These are phyloP conservation scores for Uloborus plumipes DNA, from an alignment of 2,888 invertebrate genomes.

Conservation along the genomic window DNA sequence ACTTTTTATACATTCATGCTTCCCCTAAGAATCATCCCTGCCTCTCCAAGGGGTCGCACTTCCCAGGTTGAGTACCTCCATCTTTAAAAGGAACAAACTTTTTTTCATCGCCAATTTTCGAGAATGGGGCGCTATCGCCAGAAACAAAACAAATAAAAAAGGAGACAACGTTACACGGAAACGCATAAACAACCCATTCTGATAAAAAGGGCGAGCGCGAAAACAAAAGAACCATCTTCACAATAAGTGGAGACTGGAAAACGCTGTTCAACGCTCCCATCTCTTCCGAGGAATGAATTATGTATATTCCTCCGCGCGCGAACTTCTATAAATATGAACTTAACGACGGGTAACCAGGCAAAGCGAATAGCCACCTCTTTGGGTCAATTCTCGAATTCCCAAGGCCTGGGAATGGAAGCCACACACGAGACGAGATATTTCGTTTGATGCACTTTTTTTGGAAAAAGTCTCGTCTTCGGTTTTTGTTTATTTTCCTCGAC, in stretches of 20 bases:
- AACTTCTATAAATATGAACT: conserved; percentile 37
- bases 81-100: too few relatives aligned
- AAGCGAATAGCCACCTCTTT: conserved; percentile 13
- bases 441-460: neutral
- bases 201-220: neutral
- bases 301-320: neutral
- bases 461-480: neutral
- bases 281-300: conserved; percentile 19
- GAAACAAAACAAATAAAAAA: too few relatives aligned
- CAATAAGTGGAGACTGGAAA: conserved; percentile 3
- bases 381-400: conserved; percentile 16
- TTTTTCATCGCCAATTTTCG: too few relatives aligned
- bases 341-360: conserved; percentile 30
- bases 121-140: too few relatives aligned
- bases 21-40: too few relatives aligned
- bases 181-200: too few relatives aligned
- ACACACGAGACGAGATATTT: neutral
- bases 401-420: neutral
- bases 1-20: too few relatives aligned
- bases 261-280: conserved; percentile 25
- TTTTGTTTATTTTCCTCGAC: neutral
- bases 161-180: too few relatives aligned
- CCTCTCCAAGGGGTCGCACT: too few relatives aligned
- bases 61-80: too few relatives aligned
- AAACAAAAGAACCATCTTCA: conserved; percentile 5